Evolutionary conservation across 2,113 vertebrate species (phyloP).

Genomic region (Pica pica): DNA sequence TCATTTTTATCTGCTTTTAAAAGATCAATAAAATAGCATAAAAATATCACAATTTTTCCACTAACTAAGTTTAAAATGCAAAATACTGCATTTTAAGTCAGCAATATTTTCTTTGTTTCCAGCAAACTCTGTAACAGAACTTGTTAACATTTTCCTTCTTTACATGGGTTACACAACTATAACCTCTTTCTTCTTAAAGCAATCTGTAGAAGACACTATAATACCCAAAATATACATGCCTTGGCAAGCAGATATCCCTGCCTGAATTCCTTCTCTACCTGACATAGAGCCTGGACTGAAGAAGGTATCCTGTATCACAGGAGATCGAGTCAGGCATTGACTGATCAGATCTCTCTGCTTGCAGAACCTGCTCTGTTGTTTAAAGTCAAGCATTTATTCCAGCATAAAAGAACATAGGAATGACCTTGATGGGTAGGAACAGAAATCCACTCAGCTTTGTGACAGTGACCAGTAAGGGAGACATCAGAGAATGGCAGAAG

Average conservation of each 20-base stretch:
- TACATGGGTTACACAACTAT: accelerated
- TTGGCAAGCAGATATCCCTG: neutral
- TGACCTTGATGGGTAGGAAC: neutral
- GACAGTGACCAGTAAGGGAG: neutral
- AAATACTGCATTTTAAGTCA: neutral
- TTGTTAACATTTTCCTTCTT: neutral
- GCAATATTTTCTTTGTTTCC: neutral
- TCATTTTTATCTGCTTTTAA: neutral
- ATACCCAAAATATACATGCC: neutral
- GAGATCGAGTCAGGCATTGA: accelerated
- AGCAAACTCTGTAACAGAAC: neutral
- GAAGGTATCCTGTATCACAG: neutral
- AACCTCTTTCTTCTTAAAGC: neutral
- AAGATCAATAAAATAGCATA: neutral
- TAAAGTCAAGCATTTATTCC: neutral
- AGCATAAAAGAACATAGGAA: neutral
- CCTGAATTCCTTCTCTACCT: neutral
- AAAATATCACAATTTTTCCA: neutral
- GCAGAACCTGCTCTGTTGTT: neutral
- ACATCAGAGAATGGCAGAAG: neutral
- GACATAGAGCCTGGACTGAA: neutral
- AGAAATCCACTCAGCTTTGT: neutral
- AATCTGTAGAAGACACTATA: neutral
- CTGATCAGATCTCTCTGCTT: neutral
- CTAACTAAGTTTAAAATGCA: neutral